Evolutionary conservation across 2,888 invertebrate species (phyloP).

Genomic region (Tiliacea citrago): DNA sequence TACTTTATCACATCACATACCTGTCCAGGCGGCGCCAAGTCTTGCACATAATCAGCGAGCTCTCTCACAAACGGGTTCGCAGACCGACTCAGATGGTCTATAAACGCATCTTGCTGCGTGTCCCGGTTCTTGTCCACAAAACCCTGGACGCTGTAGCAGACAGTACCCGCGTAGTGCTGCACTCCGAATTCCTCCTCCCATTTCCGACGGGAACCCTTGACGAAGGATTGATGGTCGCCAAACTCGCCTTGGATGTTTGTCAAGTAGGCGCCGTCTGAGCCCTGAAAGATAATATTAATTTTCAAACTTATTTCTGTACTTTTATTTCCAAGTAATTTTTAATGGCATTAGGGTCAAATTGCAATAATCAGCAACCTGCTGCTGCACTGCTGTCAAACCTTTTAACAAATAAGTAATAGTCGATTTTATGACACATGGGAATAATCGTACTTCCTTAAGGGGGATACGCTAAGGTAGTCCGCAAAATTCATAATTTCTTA

Average conservation of each 20-base stretch:
- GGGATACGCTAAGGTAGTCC: too few species aligned
- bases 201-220: conserved; percentile 96
- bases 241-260: conserved; percentile 97
- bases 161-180: conserved; percentile 96
- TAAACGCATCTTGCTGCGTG: conserved; percentile 97
- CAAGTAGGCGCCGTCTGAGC: conserved; percentile 96
- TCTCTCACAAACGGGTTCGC: conserved; percentile 96
- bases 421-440: too few species aligned
- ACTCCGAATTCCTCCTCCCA: conserved; percentile 98
- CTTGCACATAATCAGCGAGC: conserved; percentile 90
- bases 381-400: too few species aligned
- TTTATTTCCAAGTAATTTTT: too few species aligned
- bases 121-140: conserved; percentile 98
- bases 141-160: conserved; percentile 95
- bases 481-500: too few species aligned
- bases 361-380: too few species aligned
- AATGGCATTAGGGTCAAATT: too few species aligned
- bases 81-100: conserved; percentile 96
- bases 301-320: too few species aligned
- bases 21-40: conserved; percentile 92
- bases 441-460: too few species aligned
- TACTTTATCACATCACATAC: too few species aligned
- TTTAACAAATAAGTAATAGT: too few species aligned
- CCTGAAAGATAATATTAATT: too few species aligned
- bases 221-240: conserved; percentile 95